Conservation (phyloP, 2,888 invertebrate species). For the Ochropleura plecta region DNA sequence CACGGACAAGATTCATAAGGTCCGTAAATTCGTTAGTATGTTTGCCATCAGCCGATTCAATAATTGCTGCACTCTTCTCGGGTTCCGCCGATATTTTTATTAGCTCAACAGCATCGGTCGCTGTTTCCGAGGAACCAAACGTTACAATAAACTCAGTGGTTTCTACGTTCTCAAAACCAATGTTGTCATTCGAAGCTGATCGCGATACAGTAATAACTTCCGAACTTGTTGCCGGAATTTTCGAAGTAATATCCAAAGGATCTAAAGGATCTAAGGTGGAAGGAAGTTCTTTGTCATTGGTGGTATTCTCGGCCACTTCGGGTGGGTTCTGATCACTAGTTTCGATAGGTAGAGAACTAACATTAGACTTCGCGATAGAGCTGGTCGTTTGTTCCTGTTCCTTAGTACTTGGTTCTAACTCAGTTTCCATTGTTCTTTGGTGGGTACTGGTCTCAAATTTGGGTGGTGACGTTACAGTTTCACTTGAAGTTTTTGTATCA, state of each 20-base stretch:
- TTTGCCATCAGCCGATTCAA: slow-evolving; percentile 75
- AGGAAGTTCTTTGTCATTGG: slow-evolving; percentile 70
- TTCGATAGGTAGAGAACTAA: slow-evolving; percentile 85
- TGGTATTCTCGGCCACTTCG: slow-evolving; percentile 76
- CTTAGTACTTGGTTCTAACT: slow-evolving; percentile 63
- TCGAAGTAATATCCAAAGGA: slow-evolving; percentile 70
- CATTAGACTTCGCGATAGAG: slow-evolving; percentile 76
- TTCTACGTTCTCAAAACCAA: slow-evolving; percentile 79
- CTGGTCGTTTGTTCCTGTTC: slow-evolving; percentile 75
- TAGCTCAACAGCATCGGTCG: slow-evolving; percentile 82
- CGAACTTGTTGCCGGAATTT: slow-evolving; percentile 70
- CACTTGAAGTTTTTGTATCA: slow-evolving; percentile 55
- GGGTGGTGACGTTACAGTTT: slow-evolving; percentile 50
- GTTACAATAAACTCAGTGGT: slow-evolving; percentile 84
- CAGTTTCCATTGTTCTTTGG: slow-evolving; percentile 52
- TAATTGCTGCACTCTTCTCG: slow-evolving; percentile 79
- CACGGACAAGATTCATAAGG: slow-evolving; percentile 85
- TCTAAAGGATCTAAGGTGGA: slow-evolving; percentile 74
- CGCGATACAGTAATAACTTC: slow-evolving; percentile 77
- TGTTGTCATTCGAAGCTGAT: slow-evolving; percentile 68
- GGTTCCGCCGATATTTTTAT: slow-evolving; percentile 80
- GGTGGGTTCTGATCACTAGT: slow-evolving; percentile 87
- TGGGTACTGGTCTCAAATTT: slow-evolving; percentile 62
- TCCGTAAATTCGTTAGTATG: slow-evolving; percentile 82
- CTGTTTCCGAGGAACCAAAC: slow-evolving; percentile 82